These are phyloP conservation scores for Mythimna impura DNA, from an alignment of 2,888 invertebrate genomes.

Conservation along the genomic window DNA sequence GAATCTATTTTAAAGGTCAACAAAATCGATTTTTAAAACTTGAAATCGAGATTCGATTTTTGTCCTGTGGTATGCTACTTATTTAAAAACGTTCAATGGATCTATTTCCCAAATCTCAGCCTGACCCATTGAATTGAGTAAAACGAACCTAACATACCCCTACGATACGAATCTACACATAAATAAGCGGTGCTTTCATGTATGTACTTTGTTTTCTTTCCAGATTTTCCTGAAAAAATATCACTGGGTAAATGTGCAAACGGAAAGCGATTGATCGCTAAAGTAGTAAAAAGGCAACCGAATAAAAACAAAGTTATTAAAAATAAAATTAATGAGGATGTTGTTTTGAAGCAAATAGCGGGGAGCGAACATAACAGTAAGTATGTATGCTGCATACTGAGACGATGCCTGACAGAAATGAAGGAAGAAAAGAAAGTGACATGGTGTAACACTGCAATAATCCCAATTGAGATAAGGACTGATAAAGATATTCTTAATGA, in stretches of 20 bases:
- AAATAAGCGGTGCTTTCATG: no score
- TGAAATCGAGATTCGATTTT: no score
- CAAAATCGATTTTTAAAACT: no score
- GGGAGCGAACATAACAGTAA: constrained; percentile 46
- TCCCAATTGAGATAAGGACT: background rate
- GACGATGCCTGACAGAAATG: background rate
- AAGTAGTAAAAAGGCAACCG: constrained; percentile 69
- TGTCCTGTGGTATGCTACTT: no score
- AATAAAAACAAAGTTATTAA: constrained; percentile 26
- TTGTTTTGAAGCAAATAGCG: constrained; percentile 35
- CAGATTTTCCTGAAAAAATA: constrained; percentile 85
- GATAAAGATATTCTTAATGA: background rate
- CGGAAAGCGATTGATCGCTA: constrained; percentile 82
- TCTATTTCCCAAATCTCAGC: no score
- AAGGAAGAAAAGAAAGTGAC: background rate
- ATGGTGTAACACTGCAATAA: background rate
- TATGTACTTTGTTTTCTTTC: constrained; percentile 52
- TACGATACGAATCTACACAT: no score
- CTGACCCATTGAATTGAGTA: background rate
- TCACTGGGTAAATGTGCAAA: constrained; percentile 79
- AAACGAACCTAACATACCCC: background rate
- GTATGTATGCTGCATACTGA: constrained; percentile 17
- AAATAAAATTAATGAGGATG: constrained; percentile 19
- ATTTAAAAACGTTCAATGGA: no score
- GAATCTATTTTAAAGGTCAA: no score